These are phyloP conservation scores for Sinonovacula constricta DNA, from an alignment of 1,140 invertebrate species.

Conservation along the genomic window DNA sequence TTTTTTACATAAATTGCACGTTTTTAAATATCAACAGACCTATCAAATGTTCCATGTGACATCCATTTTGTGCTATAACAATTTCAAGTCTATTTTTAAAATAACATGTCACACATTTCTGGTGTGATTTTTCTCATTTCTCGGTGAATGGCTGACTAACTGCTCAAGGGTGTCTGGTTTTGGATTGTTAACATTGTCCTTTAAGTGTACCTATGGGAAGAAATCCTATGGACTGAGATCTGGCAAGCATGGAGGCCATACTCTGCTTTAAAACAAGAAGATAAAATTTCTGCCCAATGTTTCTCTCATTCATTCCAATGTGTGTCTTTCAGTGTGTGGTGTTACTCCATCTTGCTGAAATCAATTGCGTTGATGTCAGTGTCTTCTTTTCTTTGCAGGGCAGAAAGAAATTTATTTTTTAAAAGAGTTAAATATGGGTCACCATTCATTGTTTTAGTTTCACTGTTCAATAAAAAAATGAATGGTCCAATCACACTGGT, in stretches of 20 bases:
- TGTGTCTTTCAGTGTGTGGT: background rate
- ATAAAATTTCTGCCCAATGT: background rate
- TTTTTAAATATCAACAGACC: no score
- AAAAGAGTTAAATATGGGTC: background rate
- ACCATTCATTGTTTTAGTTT: background rate
- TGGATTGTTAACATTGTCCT: background rate
- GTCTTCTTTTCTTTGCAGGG: background rate
- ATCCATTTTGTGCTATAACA: background rate
- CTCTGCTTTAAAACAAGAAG: background rate
- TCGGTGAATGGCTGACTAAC: background rate
- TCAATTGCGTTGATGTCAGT: background rate
- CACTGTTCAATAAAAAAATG: background rate
- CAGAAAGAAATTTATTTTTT: constrained; percentile 5
- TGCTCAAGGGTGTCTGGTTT: background rate
- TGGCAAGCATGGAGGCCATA: constrained; percentile 16
- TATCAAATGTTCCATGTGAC: background rate
- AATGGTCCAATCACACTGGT: constrained; percentile 3
- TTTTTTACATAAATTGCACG: no score
- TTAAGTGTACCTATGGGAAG: background rate
- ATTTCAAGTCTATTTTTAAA: background rate
- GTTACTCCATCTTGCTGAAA: constrained; percentile 9
- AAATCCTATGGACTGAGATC: constrained; percentile 3
- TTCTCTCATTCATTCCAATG: background rate
- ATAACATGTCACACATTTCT: background rate
- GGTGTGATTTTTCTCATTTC: background rate